Base-by-base conservation (phyloP, 2,888 invertebrate genomes). In the Ophion obscuratus region DNA sequence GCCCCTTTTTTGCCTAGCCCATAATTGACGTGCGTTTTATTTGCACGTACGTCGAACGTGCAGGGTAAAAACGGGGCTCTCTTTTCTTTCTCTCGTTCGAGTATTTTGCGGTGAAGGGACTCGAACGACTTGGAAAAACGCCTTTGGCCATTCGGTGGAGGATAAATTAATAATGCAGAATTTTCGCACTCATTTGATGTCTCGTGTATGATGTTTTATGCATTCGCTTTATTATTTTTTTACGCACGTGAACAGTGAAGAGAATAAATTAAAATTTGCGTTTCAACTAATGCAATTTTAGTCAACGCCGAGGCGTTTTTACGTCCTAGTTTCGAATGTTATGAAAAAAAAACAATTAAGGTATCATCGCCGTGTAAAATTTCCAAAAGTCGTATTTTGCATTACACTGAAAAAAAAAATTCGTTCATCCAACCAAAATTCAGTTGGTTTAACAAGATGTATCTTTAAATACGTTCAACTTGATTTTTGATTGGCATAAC, bases 131-230 rank as follows among this genome's bases (percentile, higher is more conserved):
- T 31, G 27, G 2, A 20, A 62, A 75, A 75, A 62, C 36, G 27
- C 66, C 44, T 47, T 57, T 31, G 64, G 70, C 40, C 53, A 53
- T 57, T 73, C 73, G 57, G 53, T 64, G 7, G 27, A n/a, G 24
- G 61, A 74, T 59, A 27, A 74, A 81, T 74, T 24, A 68, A 68
- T 27, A 40, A 68, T 68, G 53, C 44, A 4, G 27, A 76, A 47
- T 62, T 53, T 61, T 40, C 61, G 61, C 53, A 70, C 66, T 27
- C 67, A 67, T 31, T 66, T 67, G 31, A 44, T 53, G n/a, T 64
- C 67, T 24, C 47, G 14, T 70, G 31, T 11, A 47, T 36, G n/a
- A 78, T 74, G 59, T 79, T 83, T 83, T 74, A 68, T 83, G 79
- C 78, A 78, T 79, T 40, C 44, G 57, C 61, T 62, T 47, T 61